Conservation (phyloP, 2,113 vertebrate genomes). For the Brienomyrus brachyistius region DNA sequence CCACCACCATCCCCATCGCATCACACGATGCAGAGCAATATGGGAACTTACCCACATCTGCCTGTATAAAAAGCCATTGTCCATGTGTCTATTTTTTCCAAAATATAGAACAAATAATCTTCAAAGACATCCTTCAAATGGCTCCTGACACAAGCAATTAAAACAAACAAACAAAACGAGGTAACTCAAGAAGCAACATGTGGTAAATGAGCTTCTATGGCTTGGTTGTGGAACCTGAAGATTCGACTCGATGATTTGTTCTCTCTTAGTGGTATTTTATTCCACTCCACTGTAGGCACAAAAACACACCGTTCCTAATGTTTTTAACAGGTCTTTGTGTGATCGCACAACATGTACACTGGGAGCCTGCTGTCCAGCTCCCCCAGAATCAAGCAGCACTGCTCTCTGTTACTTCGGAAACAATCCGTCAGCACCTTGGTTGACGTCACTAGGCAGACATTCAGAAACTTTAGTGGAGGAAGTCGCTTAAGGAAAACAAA, state of each 20-base stretch:
- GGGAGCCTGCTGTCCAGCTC: background rate
- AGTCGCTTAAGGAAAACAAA: background rate
- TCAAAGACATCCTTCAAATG: background rate
- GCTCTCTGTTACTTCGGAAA: background rate
- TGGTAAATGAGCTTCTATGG: conserved; percentile 4
- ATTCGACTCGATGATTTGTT: background rate
- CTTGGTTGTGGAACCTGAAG: conserved; percentile 4
- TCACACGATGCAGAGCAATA: background rate
- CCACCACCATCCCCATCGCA: background rate
- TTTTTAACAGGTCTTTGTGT: background rate
- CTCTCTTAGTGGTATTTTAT: background rate
- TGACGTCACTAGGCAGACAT: background rate
- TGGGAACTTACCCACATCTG: background rate
- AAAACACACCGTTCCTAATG: background rate
- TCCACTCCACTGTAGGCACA: conserved; percentile 5
- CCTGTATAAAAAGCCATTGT: background rate
- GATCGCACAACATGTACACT: background rate
- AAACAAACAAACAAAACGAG: background rate
- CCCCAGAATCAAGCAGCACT: background rate
- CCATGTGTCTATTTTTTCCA: background rate
- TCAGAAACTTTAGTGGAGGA: background rate
- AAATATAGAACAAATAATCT: background rate
- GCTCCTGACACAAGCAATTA: background rate
- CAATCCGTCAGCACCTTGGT: background rate
- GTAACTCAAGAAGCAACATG: conserved; percentile 8